Conservation (phyloP, 2,888 invertebrate genomes). For the Subacronicta megacephala region DNA sequence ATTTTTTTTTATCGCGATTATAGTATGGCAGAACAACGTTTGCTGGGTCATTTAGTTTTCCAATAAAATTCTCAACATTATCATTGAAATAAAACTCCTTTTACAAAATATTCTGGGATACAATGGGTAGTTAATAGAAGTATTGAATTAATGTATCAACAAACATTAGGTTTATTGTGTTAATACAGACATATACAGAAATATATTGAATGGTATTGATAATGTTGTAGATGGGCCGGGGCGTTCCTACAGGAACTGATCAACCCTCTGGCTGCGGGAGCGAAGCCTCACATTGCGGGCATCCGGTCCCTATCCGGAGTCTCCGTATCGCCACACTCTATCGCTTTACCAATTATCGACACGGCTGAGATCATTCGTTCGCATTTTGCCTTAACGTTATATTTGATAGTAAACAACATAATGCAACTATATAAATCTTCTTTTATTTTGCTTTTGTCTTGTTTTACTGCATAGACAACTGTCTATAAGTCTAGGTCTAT, state of each 20-base stretch:
- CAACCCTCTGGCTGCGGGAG: constrained; percentile 41
- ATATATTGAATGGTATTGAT: constrained; percentile 1
- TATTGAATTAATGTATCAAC: no score
- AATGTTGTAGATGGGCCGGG: constrained; percentile 13
- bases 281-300: constrained; percentile 45
- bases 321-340: constrained; percentile 47
- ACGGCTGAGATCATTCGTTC: constrained; percentile 35
- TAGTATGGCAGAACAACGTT: no score
- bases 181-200: constrained; percentile 9
- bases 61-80: no score
- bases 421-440: constrained; percentile 1
- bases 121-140: no score
- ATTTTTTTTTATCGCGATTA: no score
- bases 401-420: constrained; percentile 16
- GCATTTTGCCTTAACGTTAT: constrained; percentile 22
- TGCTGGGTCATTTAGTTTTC: no score
- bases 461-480: neutral
- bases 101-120: no score
- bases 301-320: constrained; percentile 59
- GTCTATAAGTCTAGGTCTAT: no score
- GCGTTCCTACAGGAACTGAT: constrained; percentile 57
- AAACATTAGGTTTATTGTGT: neutral
- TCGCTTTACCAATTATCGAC: constrained; percentile 40
- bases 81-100: no score
- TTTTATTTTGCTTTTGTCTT: neutral